These are phyloP conservation scores for Smittia aterrima DNA, from an alignment of 2,888 invertebrate genomes.

Conservation along the genomic window DNA sequence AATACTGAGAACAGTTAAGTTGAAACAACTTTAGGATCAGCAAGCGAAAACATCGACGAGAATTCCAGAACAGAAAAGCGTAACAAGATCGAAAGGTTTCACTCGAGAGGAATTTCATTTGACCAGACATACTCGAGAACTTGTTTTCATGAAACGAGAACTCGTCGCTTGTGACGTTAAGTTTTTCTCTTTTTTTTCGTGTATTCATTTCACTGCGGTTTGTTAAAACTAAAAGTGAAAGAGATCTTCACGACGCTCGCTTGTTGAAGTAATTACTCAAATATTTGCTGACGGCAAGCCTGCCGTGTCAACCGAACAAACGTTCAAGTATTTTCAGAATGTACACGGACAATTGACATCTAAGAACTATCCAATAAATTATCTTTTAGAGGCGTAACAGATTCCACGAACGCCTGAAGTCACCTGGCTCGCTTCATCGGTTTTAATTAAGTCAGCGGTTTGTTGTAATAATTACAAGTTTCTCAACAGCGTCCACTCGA, in stretches of 20 bases:
- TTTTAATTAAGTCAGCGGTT: neutral
- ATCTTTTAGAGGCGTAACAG: neutral
- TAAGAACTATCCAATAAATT: neutral
- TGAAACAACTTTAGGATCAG: neutral
- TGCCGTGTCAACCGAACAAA: neutral
- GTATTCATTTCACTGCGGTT: neutral
- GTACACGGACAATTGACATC: neutral
- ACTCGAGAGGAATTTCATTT: neutral
- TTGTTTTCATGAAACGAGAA: neutral
- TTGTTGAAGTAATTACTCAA: slow-evolving; percentile 8
- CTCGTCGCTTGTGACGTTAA: neutral
- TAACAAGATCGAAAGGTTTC: slow-evolving; percentile 2
- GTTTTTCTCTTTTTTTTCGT: neutral
- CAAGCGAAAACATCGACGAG: neutral
- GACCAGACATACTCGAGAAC: neutral
- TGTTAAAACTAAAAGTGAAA: slow-evolving; percentile 17
- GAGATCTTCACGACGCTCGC: neutral
- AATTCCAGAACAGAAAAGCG: neutral
- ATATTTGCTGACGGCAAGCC: slow-evolving; percentile 22
- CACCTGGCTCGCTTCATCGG: neutral
- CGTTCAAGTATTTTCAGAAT: neutral
- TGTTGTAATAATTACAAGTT: neutral
- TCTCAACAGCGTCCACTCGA: neutral
- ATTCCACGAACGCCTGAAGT: too few species aligned
- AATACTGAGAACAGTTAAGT: neutral